Evolutionary conservation across 2,797 vertebrate species (phyloP).

Genomic region (Scolopax rusticola): DNA sequence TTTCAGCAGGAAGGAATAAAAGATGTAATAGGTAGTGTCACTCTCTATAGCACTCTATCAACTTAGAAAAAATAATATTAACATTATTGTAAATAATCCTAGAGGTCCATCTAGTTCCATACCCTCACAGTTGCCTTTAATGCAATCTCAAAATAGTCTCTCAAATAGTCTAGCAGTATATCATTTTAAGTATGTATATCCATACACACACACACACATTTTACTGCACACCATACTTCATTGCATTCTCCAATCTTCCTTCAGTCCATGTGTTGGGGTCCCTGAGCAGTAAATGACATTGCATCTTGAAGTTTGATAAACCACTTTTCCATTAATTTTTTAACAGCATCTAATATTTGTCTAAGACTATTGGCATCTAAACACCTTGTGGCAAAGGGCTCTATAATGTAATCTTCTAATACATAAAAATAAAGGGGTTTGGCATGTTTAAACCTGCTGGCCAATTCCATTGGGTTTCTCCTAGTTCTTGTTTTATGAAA

Average conservation of each 20-base stretch:
- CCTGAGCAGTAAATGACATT: background rate
- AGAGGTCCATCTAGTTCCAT: background rate
- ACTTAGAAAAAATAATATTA: background rate
- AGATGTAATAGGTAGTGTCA: background rate
- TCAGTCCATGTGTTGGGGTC: background rate
- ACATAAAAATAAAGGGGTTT: background rate
- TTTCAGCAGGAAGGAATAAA: background rate
- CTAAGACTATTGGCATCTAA: background rate
- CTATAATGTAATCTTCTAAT: background rate
- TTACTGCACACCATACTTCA: background rate
- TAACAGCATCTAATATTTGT: background rate
- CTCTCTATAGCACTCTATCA: background rate
- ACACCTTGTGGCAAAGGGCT: background rate
- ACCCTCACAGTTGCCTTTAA: background rate
- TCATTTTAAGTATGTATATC: background rate
- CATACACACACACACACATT: accelerated
- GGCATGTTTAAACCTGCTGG: background rate
- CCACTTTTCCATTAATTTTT: background rate
- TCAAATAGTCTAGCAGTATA: background rate
- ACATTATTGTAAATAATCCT: background rate
- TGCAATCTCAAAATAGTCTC: background rate
- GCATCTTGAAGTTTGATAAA: background rate
- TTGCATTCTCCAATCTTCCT: background rate
- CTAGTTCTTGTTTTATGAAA: background rate
- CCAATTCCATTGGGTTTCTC: background rate